Evolutionary conservation across 1,140 invertebrate genomes (phyloP), one percentile per base, ranked within the genome.

Genomic region (Caenorhabditis brenneri): DNA sequence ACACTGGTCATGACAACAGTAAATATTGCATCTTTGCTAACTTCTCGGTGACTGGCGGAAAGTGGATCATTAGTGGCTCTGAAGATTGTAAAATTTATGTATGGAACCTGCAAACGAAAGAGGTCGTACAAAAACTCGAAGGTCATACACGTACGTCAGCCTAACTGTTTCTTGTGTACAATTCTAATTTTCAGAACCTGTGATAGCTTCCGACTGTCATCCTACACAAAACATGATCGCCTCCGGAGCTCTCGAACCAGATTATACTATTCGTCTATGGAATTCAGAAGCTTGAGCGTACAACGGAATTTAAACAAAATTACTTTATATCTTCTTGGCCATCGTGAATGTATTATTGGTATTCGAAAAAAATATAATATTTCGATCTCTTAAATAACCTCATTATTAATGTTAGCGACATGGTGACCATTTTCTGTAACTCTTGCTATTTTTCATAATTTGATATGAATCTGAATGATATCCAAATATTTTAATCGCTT

Each of bases 31-130:
- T 99, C 91, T 99, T 99, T 92, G 97, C 98, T 29, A 99, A 99
- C 92, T 99, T 99, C 91, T 99, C 97, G 79, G 97, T 99, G 4
- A 99, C 98, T 58, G 98, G 97, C 84, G 97, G 97, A 91, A 99
- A 99, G 95, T 99, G 98, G 97, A 99, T 99, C 91, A 97, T 99
- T 55, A 98, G 96, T 78, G 98, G 98, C 19, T 99, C 97, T n/a
- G 98, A 99, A 93, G 98, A 99, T 91, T 97, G 98, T 91, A 94
- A 97, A 93, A 96, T 99, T 3, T 99, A 98, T 89, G 97, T 99
- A 88, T 99, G 98, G 98, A 99, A 99, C 93, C 93, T 99, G 80
- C 97, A 99, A 91, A 97, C 96, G 22, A 99, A 99, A 92, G 97
- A 99, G 93, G 95, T 99, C 86, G 98, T 99, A 65, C 98, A 99